Conservation (phyloP, 1,140 invertebrate genomes). For the Ctenoplectra terminalis region DNA sequence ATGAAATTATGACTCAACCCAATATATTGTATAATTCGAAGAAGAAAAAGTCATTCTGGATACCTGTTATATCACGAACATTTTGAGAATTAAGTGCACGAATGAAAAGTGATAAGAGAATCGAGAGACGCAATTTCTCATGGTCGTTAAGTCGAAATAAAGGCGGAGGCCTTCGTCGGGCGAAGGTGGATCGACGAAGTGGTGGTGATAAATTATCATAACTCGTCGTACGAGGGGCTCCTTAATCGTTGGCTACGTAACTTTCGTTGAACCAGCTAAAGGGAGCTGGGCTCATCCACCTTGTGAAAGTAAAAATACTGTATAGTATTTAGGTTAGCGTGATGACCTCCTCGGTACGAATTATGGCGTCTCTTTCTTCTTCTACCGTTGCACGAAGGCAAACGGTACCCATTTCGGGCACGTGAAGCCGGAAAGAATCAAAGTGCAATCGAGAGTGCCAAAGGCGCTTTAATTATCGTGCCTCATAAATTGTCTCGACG, state of each 20-base stretch:
- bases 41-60: neutral
- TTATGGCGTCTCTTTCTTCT: slow-evolving; percentile 43
- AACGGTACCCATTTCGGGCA: neutral
- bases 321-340: slow-evolving; percentile 60
- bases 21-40: neutral
- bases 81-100: neutral
- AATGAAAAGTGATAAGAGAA: slow-evolving; percentile 23
- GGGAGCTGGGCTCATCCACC: slow-evolving; percentile 57
- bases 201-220: slow-evolving; percentile 63
- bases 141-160: slow-evolving; percentile 1
- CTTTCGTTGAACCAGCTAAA: slow-evolving; percentile 57
- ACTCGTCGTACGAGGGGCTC: slow-evolving; percentile 47
- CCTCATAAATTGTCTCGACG: slow-evolving; percentile 6
- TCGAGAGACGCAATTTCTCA: neutral
- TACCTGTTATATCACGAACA: neutral
- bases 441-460: neutral
- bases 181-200: slow-evolving; percentile 18
- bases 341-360: slow-evolving; percentile 47
- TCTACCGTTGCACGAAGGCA: neutral
- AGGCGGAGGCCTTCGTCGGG: too few species aligned
- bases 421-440: neutral
- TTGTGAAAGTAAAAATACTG: slow-evolving; percentile 67
- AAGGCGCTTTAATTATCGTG: neutral
- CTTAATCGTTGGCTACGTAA: slow-evolving; percentile 64
- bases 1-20: too few species aligned